These are phyloP conservation scores for Drosophila fuyamai DNA, from an alignment of 1,140 invertebrate species.

Conservation along the genomic window DNA sequence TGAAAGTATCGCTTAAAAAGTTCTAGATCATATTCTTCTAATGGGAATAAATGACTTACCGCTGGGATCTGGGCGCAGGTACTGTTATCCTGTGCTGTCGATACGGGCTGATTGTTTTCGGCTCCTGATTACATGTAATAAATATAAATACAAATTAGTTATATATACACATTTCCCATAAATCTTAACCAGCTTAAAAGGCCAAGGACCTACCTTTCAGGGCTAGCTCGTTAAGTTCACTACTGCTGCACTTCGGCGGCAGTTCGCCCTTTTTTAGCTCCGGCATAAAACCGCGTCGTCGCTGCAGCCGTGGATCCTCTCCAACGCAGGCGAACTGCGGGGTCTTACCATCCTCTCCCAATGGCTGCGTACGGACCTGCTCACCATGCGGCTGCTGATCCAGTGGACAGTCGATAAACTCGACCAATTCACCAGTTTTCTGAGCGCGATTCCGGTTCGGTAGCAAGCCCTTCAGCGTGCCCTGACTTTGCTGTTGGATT, in stretches of 20 bases:
- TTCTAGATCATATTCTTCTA: background rate
- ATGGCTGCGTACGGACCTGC: constrained; percentile 76
- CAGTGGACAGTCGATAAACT: constrained; percentile 50
- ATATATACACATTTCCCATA: too few relatives aligned
- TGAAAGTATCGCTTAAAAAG: background rate
- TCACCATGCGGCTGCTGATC: constrained; percentile 54
- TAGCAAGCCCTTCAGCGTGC: constrained; percentile 60
- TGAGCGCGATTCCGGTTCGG: constrained; percentile 68
- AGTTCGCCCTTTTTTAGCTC: constrained; percentile 49
- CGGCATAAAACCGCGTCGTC: constrained; percentile 55
- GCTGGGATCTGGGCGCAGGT: constrained; percentile 40
- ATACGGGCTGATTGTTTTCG: constrained; percentile 37
- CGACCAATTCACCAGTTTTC: constrained; percentile 37
- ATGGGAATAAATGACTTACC: constrained; percentile 20
- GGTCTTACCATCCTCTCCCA: constrained; percentile 77
- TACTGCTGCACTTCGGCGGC: constrained; percentile 26
- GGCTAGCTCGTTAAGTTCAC: constrained; percentile 36
- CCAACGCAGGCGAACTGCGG: constrained; percentile 45
- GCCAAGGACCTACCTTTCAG: constrained; percentile 43
- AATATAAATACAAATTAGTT: background rate
- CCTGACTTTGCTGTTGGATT: constrained; percentile 47
- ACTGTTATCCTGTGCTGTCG: constrained; percentile 34
- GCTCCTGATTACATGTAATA: constrained; percentile 21
- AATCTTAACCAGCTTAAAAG: too few relatives aligned
- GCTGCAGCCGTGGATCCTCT: constrained; percentile 60